These are phyloP conservation scores for Sterna hirundo DNA, from an alignment of 2,113 vertebrate genomes.

Conservation along the genomic window DNA sequence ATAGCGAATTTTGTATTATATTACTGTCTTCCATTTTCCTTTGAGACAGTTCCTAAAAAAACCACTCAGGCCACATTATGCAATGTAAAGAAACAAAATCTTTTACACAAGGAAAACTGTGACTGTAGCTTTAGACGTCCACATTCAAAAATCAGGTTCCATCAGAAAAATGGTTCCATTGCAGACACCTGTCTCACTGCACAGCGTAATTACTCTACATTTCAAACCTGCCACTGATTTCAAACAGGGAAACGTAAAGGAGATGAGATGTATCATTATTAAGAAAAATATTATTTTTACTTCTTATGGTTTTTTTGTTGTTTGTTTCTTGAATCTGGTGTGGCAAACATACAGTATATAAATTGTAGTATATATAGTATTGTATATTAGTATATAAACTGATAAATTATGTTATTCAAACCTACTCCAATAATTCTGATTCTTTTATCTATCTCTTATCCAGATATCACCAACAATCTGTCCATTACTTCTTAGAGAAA, in stretches of 20 bases:
- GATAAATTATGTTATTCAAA: neutral
- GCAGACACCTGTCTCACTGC: neutral
- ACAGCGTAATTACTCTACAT: neutral
- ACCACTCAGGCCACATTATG: neutral
- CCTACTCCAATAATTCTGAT: neutral
- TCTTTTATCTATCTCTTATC: neutral
- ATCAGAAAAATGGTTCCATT: neutral
- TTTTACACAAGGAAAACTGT: neutral
- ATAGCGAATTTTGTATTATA: neutral
- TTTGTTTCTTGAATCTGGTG: neutral
- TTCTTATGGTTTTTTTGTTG: neutral
- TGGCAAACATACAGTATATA: neutral
- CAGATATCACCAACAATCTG: neutral
- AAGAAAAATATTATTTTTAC: neutral
- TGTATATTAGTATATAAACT: neutral
- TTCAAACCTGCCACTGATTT: neutral
- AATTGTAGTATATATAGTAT: neutral
- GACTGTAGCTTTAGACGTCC: neutral
- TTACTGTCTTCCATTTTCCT: neutral
- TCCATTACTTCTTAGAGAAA: neutral
- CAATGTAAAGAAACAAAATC: neutral
- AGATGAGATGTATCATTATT: neutral
- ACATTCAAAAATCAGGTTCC: neutral
- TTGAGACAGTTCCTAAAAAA: neutral
- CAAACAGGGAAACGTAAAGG: neutral